Conservation (phyloP, 1,140 invertebrate species). For the Zophobas atratus region DNA sequence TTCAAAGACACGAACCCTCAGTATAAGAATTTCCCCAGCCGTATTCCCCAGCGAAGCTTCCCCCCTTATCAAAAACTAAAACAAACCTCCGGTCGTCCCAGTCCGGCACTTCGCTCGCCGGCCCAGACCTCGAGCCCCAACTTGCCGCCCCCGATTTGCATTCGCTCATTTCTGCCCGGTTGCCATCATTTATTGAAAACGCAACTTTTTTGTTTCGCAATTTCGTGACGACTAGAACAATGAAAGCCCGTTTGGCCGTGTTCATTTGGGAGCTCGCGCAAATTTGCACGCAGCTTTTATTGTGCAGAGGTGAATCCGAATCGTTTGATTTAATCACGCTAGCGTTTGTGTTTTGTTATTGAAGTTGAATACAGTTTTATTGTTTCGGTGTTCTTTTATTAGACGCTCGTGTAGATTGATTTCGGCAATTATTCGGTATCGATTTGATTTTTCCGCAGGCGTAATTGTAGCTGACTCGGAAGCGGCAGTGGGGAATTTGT, state of each 20-base stretch:
- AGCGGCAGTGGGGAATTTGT: neutral
- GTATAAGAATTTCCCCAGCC: no score
- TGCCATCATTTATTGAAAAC: neutral
- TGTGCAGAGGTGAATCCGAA: conserved; percentile 39
- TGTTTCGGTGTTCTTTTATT: conserved; percentile 44
- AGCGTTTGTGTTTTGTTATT: conserved; percentile 37
- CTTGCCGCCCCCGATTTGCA: neutral
- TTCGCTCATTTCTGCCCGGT: neutral
- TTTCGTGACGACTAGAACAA: conserved; percentile 3
- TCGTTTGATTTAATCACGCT: conserved; percentile 43
- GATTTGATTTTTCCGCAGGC: conserved; percentile 7
- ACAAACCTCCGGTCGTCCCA: no score
- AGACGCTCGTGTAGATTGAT: conserved; percentile 39
- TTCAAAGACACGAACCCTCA: no score
- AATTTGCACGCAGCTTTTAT: conserved; percentile 38
- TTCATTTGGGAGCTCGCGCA: conserved; percentile 11
- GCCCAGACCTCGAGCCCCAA: no score
- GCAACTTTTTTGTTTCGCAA: neutral
- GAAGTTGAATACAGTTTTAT: conserved; percentile 34
- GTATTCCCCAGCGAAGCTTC: no score
- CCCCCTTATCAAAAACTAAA: no score
- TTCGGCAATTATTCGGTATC: conserved; percentile 46
- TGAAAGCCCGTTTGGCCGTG: conserved; percentile 1
- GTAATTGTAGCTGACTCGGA: no score
- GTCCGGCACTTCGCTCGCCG: no score